Base-by-base conservation (phyloP, 2,888 invertebrate genomes). In the Pimpla rufipes region DNA sequence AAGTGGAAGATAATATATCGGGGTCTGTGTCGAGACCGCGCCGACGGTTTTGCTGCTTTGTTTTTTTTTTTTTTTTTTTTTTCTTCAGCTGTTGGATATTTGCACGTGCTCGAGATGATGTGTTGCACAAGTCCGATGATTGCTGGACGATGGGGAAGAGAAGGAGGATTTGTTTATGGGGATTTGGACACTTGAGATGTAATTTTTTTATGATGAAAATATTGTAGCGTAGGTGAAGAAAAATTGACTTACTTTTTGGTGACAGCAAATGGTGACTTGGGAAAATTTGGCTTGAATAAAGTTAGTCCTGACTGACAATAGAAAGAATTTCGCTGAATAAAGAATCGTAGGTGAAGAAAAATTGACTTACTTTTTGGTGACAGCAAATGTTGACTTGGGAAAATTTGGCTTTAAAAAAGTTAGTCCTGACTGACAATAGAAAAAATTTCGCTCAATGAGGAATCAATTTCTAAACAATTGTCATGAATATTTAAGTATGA, bases 1-100 rank as follows among this genome's bases (percentile, higher is more conserved):
- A 83, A 83, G 83, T 80, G 83, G 68, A 83, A 80, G 77, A 83
- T 83, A 76, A 82, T 73, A 82, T 68, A 75, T 79, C 64, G 40
- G 55, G 50, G 50, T 73, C 62, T 62, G 67, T 62, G 59, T 74
- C 68, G 67, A 73, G 29, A 76, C 76, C 5, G 13, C n/a, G 29
- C 35, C 71, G 37, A 73, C 42, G 77, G 57, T 57, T 57, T 29
- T 7, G 37, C 16, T 6, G 71, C 77, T 77, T 73, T 47, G 68
- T 73, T 77, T 76, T 62, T 29, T 29, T n/a, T 71, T 66, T 50
- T 40, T 47, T 71, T 67, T 62, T 52, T 35, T 37, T 13, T 59
- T 64, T 64, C 79, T 59, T 21, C 45, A 13, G n/a, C 18, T n/a
- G n/a, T n/a, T n/a, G n/a, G n/a, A n/a, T n/a, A n/a, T 29, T 29